Percentiles rank a stretch among this genome's conserved stretches.
Conservation (phyloP, 2,888 invertebrate genomes). For the Thymelicus acteon region DNA sequence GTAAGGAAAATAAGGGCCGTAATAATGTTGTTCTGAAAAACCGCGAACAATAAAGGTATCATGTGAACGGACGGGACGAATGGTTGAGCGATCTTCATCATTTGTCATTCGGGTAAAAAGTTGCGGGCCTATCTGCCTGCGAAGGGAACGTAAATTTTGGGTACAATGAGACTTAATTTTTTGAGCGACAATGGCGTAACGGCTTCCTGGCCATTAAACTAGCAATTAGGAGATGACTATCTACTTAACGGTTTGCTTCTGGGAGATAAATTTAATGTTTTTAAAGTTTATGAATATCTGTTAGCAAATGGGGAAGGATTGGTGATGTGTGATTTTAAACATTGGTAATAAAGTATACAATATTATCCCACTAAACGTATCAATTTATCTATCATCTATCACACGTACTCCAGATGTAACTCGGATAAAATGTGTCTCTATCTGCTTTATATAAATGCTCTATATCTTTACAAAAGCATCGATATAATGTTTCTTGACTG, state of each 20-base stretch:
- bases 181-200: slow-evolving; percentile 29
- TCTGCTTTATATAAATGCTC: no score
- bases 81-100: slow-evolving; percentile 58
- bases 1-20: slow-evolving; percentile 9
- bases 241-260: slow-evolving; percentile 21
- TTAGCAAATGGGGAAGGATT: not conserved
- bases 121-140: slow-evolving; percentile 45
- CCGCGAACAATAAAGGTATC: slow-evolving; percentile 36
- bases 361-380: no score
- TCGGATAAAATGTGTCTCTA: no score
- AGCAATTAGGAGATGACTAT: slow-evolving; percentile 24
- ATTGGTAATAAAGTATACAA: not conserved
- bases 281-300: not conserved
- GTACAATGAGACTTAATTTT: slow-evolving; percentile 11
- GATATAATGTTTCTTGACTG: no score
- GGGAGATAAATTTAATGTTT: not conserved
- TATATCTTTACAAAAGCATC: no score
- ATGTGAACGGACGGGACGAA: slow-evolving; percentile 52
- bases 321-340: not conserved
- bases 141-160: slow-evolving; percentile 29
- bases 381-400: no score
- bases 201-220: slow-evolving; percentile 28
- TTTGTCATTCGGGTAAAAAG: slow-evolving; percentile 67
- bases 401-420: no score
- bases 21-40: slow-evolving; percentile 32